Percentiles rank a stretch among this genome's conserved stretches.
phyloP scores from a whole-genome alignment of 2,113 vertebrate genomes.

The Myiopsitta monachus region DNA sequence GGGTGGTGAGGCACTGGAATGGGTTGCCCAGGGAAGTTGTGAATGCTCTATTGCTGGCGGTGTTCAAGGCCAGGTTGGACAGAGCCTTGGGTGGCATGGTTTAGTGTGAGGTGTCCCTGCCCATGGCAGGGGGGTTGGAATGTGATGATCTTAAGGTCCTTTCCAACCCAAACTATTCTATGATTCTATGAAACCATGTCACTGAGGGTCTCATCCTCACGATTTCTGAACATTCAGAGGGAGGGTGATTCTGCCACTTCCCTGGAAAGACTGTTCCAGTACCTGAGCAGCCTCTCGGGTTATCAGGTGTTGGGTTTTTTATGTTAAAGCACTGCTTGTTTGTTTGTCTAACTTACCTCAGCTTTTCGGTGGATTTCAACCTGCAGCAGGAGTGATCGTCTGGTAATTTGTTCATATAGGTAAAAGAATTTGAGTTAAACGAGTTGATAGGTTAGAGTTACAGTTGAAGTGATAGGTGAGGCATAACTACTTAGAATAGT shows the following conservation, averaged over 20 bases:
- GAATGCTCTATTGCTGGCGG: too few species aligned
- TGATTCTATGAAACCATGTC: not conserved
- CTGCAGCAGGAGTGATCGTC: fast-evolving
- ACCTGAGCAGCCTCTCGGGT: not conserved
- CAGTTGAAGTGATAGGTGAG: not conserved
- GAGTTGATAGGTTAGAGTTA: not conserved
- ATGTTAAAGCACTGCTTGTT: fast-evolving
- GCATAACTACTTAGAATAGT: not conserved
- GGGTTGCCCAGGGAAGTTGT: too few species aligned
- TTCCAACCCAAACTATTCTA: too few species aligned
- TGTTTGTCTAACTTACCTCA: not conserved
- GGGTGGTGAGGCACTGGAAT: too few species aligned
- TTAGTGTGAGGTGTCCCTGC: too few species aligned
- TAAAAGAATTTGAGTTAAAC: not conserved
- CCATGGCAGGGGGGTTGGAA: too few species aligned
- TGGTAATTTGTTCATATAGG: not conserved
- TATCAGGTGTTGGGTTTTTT: not conserved
- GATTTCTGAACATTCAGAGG: not conserved
- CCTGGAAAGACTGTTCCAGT: not conserved
- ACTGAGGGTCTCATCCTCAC: not conserved
- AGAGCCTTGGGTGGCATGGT: too few species aligned
- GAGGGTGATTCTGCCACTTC: not conserved
- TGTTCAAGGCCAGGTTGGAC: too few species aligned
- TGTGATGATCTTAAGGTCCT: too few species aligned
- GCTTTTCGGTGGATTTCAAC: not conserved